Evolutionary conservation across 2,113 vertebrate genomes (phyloP).

Genomic region (Neodon shergylaensis): DNA sequence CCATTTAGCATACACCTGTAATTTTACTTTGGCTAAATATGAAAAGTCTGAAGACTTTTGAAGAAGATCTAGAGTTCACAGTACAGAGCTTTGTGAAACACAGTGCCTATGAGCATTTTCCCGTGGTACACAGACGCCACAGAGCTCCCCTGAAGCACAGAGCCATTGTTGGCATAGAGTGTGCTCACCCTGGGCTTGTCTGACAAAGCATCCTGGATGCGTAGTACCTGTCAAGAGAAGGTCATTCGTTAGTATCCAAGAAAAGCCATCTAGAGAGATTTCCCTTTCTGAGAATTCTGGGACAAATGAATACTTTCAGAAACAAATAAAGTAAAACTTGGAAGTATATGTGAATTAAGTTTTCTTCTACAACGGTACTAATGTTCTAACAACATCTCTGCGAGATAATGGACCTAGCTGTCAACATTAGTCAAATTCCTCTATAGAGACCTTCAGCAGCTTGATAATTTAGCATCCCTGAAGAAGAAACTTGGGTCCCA

Average conservation of each 20-base stretch:
- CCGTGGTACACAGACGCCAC: slow-evolving; percentile 86
- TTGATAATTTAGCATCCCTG: not conserved
- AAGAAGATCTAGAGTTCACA: slow-evolving; percentile 82
- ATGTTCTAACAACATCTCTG: not conserved
- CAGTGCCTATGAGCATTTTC: slow-evolving; percentile 91
- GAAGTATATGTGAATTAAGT: not conserved
- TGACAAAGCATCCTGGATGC: slow-evolving; percentile 89
- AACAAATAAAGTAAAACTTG: not conserved
- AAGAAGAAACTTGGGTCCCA: not conserved
- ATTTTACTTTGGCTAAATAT: not conserved
- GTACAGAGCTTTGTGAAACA: slow-evolving; percentile 91
- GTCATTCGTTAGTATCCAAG: not conserved
- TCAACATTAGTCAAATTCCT: not conserved
- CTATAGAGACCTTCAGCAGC: not conserved
- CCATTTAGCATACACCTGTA: not conserved
- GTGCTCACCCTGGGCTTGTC: slow-evolving; percentile 89
- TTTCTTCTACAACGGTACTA: not conserved
- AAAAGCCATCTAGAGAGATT: not conserved
- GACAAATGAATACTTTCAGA: not conserved
- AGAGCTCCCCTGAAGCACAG: slow-evolving; percentile 88
- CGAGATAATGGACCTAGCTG: not conserved
- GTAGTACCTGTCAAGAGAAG: slow-evolving; percentile 86
- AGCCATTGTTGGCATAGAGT: slow-evolving; percentile 89
- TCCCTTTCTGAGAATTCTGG: not conserved
- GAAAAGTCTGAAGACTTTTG: not conserved